A percentile compares a stretch with the other conserved stretches of the same genome.
These are phyloP conservation scores for Drosophila nigromelanica DNA, from an alignment of 1,140 invertebrate species.

Conservation along the genomic window DNA sequence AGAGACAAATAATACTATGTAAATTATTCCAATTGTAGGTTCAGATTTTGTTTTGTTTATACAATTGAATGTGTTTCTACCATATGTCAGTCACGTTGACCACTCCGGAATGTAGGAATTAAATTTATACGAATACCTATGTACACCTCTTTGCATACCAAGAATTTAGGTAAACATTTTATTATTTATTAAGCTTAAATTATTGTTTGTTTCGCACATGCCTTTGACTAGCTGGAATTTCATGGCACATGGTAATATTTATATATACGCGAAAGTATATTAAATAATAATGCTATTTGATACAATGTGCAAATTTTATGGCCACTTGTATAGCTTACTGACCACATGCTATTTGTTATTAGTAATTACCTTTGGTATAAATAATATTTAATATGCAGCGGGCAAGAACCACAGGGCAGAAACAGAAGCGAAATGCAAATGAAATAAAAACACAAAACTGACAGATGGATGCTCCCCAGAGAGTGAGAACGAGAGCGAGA, in stretches of 20 bases:
- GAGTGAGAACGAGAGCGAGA: constrained; percentile 4
- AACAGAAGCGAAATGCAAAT: constrained; percentile 33
- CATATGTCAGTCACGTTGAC: constrained; percentile 23
- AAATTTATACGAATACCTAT: neutral
- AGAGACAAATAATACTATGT: constrained; percentile 4
- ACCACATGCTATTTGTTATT: constrained; percentile 41
- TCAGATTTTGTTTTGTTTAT: constrained; percentile 30
- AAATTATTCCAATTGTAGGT: constrained; percentile 35
- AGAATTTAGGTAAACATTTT: constrained; percentile 15
- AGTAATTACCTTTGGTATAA: constrained; percentile 23
- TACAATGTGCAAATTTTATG: neutral
- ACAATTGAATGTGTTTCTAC: neutral
- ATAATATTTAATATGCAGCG: constrained; percentile 19
- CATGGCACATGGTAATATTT: constrained; percentile 13
- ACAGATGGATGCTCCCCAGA: constrained; percentile 50
- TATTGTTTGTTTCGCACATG: constrained; percentile 1
- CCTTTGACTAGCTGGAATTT: constrained; percentile 14
- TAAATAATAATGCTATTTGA: neutral
- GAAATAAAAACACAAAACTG: constrained; percentile 47
- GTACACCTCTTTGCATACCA: neutral
- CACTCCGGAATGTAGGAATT: constrained; percentile 21
- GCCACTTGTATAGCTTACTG: neutral
- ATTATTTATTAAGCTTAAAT: constrained; percentile 13
- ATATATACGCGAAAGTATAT: neutral
- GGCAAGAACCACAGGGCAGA: constrained; percentile 8